phyloP scores from a whole-genome alignment of 2,888 invertebrate species.

The Ecliptopera silaceata region DNA sequence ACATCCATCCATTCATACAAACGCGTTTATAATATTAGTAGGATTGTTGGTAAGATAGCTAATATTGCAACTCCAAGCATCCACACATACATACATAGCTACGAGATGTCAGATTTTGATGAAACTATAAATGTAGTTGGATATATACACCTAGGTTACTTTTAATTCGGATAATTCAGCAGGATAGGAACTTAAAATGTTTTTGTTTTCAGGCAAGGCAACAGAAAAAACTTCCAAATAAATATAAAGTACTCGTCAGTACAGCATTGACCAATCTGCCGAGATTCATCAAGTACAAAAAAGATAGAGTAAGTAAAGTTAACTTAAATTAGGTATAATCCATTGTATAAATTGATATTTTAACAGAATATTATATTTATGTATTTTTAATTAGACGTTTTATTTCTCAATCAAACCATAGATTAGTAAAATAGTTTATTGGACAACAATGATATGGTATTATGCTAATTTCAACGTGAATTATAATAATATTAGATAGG shows the following conservation, averaged over 20 bases:
- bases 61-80: too few species aligned
- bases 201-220: constrained; percentile 82
- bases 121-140: too few species aligned
- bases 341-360: constrained; percentile 17
- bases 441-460: constrained; percentile 54
- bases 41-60: too few species aligned
- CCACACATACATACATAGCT: too few species aligned
- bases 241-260: constrained; percentile 86
- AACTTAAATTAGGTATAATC: constrained; percentile 24
- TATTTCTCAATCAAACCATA: constrained; percentile 15
- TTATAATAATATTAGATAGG: constrained; percentile 39
- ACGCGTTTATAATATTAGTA: too few species aligned
- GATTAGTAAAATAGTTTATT: constrained; percentile 54
- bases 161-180: too few species aligned
- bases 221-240: constrained; percentile 85
- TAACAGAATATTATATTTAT: constrained; percentile 24
- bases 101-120: too few species aligned
- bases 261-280: constrained; percentile 87
- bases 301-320: constrained; percentile 61
- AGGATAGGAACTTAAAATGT: too few species aligned
- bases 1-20: too few species aligned
- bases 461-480: constrained; percentile 45
- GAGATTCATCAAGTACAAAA: constrained; percentile 88
- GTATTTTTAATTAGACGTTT: constrained; percentile 19
- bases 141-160: too few species aligned